Base-by-base conservation (phyloP, 2,888 invertebrate genomes). In the Aphrophora alni region DNA sequence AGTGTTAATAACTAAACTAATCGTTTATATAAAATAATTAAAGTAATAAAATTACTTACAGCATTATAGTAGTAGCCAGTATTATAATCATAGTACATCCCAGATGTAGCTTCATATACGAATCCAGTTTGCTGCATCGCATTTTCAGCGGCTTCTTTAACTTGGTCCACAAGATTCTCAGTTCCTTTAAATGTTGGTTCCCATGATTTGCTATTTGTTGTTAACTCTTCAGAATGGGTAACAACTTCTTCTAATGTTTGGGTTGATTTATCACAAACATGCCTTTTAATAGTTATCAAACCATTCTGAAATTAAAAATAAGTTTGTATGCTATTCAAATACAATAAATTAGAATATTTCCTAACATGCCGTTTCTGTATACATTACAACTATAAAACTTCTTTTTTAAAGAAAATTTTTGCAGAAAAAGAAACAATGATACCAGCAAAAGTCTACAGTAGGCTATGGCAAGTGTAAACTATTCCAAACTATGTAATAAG, bases 61-160 rank as follows among this genome's bases (percentile, higher is more conserved):
- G 95, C 92, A 90, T 96, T 95, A 87, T 97, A 97, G 89, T 97
- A 97, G 89, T 96, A 97, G 82, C 97, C 96, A 84, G 95, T 94
- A 86, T 93, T 94, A 85, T 94, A 95, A 88, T 97, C 96, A 88
- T 96, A 97, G 88, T 97, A 97, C 89, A 96, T 91, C 84, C 96
- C 96, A 27, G 95, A 95, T 1, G 94, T 94, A 86, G 95, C 93
- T 84, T 97, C 96, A 88, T 95, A 97, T 33, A 96, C 94, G 91
- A 96, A 96, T 24, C 95, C 95, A 73, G 92, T 92, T 84, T 94
- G 91, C 85, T 93, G 92, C 86, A 94, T 88, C 4, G 94, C 95
- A 87, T 91, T 91, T 87, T 95, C 93, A 0, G 95, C 95, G 2
- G 92, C 94, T 87, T 94, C 91, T 74, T 92, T 93, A 75, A 96